Base-by-base conservation (phyloP, 2,113 vertebrate genomes). In the Hydropotes inermis region DNA sequence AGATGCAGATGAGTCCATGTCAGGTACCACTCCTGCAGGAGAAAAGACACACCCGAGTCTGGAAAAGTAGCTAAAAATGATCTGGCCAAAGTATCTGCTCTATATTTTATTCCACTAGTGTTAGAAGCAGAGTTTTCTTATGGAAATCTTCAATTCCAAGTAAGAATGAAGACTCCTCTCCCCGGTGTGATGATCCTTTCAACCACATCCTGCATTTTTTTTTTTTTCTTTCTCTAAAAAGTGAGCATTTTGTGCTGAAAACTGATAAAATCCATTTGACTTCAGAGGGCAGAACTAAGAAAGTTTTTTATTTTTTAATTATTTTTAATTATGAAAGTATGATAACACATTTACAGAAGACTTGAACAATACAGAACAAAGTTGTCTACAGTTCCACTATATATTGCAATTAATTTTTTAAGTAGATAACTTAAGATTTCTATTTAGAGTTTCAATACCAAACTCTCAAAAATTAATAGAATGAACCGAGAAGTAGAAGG, bases 231-330 rank as follows among this genome's bases (percentile, higher is more conserved):
- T 10, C 27, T 89, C 81, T 96, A 33, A 97, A 95, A 98, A 94
- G 89, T 91, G 84, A 98, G 87, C 94, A 96, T 97, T 96, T 98
- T 95, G 92, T 89, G 57, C 90, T 94, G 91, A 95, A 98, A 98
- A 98, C 95, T 94, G 94, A 97, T 98, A 96, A 98, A 98, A 97
- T 97, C 96, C 96, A 97, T 97, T 98, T 98, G 95, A 97, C 91
- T 98, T 98, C 7, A 0, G 93, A 87, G 78, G 97, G 95, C 86
- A 97, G 98, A 98, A 82, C 97, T 91, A 52, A 98, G 98, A 96
- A 95, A 86, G 84, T 93, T 97, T 98, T 91, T 97, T 61, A 47
- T 55, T 50, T 50, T 50, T 50, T 50, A 4, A 50, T 10, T 67
- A 21, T 13, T 30, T 43, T 76, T 7, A 76, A 27, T 76, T 27